These are phyloP conservation scores for Dolichopus griseipennis DNA, from an alignment of 2,888 invertebrate genomes.

Conservation along the genomic window DNA sequence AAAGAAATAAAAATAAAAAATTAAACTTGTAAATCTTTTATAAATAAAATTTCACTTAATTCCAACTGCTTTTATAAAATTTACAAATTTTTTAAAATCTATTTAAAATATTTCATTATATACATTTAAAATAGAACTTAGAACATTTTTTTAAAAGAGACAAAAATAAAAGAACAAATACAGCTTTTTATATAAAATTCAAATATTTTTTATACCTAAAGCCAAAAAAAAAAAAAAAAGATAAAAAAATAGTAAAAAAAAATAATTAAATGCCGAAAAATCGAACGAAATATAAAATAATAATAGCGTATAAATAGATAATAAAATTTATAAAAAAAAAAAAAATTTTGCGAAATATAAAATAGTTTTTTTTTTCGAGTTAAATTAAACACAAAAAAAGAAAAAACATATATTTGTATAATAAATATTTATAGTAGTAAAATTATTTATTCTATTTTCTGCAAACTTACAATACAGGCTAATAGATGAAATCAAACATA, in stretches of 20 bases:
- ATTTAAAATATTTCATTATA: no score
- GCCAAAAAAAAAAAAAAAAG: neutral
- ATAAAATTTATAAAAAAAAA: neutral
- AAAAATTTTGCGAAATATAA: neutral
- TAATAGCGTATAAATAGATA: neutral
- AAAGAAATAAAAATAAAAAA: no score
- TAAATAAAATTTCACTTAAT: neutral
- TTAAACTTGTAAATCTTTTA: no score
- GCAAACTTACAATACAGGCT: no score
- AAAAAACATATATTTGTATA: no score
- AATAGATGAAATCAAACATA: no score
- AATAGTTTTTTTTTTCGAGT: neutral
- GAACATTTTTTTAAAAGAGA: neutral
- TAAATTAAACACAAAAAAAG: no score
- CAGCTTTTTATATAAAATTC: conserved; percentile 1
- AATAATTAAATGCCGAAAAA: neutral
- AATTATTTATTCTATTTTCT: no score
- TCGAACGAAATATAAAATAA: neutral
- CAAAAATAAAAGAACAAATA: neutral
- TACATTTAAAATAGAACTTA: no score
- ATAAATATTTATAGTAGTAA: no score
- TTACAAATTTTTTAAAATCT: no score
- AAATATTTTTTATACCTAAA: conserved; percentile 4
- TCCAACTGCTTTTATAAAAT: neutral
- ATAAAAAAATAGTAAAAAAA: neutral